phyloP scores from a whole-genome alignment of 2,888 invertebrate species.

The Cylindroiulus punctatus region DNA sequence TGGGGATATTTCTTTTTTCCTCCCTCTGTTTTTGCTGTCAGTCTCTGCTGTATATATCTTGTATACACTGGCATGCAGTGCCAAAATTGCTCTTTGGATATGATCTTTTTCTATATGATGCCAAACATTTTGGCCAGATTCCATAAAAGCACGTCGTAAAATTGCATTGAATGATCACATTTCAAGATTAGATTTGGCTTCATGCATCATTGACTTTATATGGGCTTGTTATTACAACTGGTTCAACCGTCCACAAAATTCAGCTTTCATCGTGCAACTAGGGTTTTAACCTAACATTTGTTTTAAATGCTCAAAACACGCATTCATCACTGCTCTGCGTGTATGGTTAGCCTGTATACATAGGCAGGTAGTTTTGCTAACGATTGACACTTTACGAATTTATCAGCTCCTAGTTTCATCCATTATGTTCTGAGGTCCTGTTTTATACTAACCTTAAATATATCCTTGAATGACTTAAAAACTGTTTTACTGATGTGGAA shows the following conservation, averaged over 20 bases:
- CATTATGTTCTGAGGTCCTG: neutral
- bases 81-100: constrained; percentile 48
- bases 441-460: neutral
- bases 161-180: constrained; percentile 56
- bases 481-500: neutral
- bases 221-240: constrained; percentile 53
- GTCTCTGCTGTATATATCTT: constrained; percentile 3
- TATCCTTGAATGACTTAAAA: neutral
- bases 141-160: constrained; percentile 56
- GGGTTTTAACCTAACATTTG: constrained; percentile 49
- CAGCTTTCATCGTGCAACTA: constrained; percentile 48
- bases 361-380: neutral
- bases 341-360: neutral
- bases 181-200: constrained; percentile 56
- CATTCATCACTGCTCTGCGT: neutral
- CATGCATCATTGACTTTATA: constrained; percentile 56
- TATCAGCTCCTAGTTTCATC: neutral
- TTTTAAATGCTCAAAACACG: constrained; percentile 49
- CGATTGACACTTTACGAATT: neutral
- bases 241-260: constrained; percentile 51
- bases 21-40: constrained; percentile 17
- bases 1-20: constrained; percentile 26
- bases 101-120: constrained; percentile 46
- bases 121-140: constrained; percentile 55
- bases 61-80: constrained; percentile 43